Percentiles rank a stretch among this genome's conserved stretches.
These are phyloP conservation scores for Thecophora atra DNA, from an alignment of 2,888 invertebrate species.

Conservation along the genomic window DNA sequence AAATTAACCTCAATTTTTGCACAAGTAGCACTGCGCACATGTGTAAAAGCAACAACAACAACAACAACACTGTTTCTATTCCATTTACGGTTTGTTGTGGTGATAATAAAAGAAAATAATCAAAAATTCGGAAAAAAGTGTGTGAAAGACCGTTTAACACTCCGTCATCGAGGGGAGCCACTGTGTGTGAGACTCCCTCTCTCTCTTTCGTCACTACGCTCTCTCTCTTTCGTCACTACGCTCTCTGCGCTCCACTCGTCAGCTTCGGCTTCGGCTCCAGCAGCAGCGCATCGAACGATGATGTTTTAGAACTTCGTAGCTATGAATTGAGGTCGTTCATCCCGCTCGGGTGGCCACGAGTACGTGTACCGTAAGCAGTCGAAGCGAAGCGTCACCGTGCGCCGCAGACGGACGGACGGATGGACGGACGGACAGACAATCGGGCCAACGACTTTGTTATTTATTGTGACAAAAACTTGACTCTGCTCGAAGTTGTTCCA, in stretches of 20 bases:
- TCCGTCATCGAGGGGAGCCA: too few relatives aligned
- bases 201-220: too few relatives aligned
- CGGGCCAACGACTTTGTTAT: not conserved
- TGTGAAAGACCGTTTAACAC: not conserved
- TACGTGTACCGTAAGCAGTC: not conserved
- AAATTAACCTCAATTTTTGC: not conserved
- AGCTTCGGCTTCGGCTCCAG: not conserved
- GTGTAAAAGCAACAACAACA: not conserved
- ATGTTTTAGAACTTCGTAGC: not conserved
- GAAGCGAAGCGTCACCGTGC: too few relatives aligned
- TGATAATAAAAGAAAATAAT: not conserved
- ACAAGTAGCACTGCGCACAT: not conserved
- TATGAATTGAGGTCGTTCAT: conserved; percentile 49
- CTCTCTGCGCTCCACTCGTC: not conserved
- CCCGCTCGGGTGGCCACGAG: conserved; percentile 43
- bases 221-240: too few relatives aligned
- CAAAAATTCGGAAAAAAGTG: not conserved
- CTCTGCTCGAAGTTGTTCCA: conserved; percentile 24
- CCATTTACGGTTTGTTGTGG: too few relatives aligned
- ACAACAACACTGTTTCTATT: too few relatives aligned
- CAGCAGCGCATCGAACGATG: not conserved
- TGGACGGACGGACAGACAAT: conserved; percentile 8
- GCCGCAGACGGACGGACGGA: not conserved
- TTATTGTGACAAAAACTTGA: conserved; percentile 12
- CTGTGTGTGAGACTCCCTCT: too few relatives aligned